These are phyloP conservation scores for Melanotaenia trifasciata DNA, from an alignment of 2,797 vertebrate genomes.

Conservation along the genomic window DNA sequence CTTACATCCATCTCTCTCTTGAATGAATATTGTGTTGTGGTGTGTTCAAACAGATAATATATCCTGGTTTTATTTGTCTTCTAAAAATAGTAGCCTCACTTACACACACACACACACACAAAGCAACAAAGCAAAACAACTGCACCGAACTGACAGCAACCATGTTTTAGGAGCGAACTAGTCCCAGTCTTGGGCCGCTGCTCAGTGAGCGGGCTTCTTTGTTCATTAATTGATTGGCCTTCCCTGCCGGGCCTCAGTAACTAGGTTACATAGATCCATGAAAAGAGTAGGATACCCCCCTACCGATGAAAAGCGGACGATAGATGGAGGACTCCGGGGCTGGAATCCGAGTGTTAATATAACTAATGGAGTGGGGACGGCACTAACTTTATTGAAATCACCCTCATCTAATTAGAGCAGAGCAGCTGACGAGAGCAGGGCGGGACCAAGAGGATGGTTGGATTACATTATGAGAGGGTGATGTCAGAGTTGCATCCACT, in stretches of 20 bases:
- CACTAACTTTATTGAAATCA: slow-evolving; percentile 79
- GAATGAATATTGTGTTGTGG: not conserved
- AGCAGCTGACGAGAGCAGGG: slow-evolving; percentile 71
- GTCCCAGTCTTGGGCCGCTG: slow-evolving; percentile 67
- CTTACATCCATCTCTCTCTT: slow-evolving; percentile 1
- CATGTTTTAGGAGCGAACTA: slow-evolving; percentile 73
- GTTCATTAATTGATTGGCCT: slow-evolving; percentile 85
- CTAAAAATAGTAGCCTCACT: slow-evolving; percentile 7
- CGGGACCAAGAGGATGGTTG: slow-evolving; percentile 43
- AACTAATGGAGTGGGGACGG: slow-evolving; percentile 80
- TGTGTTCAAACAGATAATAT: slow-evolving; percentile 44
- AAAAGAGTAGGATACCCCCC: slow-evolving; percentile 67
- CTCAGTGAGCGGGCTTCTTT: slow-evolving; percentile 78
- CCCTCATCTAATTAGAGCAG: slow-evolving; percentile 78
- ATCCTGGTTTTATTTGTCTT: slow-evolving; percentile 16
- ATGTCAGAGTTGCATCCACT: slow-evolving; percentile 57
- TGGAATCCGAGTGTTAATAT: slow-evolving; percentile 78
- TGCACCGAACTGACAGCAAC: slow-evolving; percentile 69
- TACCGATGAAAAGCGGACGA: slow-evolving; percentile 62
- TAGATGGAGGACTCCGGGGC: slow-evolving; percentile 63
- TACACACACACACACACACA: slow-evolving; percentile 25
- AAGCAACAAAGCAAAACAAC: slow-evolving; percentile 71
- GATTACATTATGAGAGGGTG: slow-evolving; percentile 62
- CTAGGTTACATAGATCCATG: slow-evolving; percentile 81
- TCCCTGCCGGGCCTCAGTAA: slow-evolving; percentile 81